Evolutionary conservation across 2,113 vertebrate species (phyloP), one percentile per base, ranked within the genome.

Genomic region (Sus scrofa): DNA sequence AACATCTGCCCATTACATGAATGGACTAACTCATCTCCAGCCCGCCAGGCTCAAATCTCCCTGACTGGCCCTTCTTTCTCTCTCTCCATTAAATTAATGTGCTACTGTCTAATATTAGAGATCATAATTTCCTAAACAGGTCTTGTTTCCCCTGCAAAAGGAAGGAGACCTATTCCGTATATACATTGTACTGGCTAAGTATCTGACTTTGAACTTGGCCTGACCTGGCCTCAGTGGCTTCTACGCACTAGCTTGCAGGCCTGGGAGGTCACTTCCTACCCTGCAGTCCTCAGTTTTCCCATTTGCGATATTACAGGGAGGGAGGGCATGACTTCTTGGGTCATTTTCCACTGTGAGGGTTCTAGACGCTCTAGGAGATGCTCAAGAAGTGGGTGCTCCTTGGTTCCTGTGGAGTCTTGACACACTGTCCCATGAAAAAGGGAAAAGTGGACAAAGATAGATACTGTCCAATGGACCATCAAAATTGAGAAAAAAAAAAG

Each of bases 201-300:
- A 32, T 91, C 54, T 82, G 70, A 78, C 50, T 97, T 95, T 78
- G 58, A 71, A 92, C 50, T 86, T n/a, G 34, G 50, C 7, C 39
- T 85, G 16, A 75, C 12, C 37, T 63, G 24, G 44, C 52, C 52
- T 86, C 56, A 52, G 16, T 50, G 15, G 67, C 68, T 93, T n/a
- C 73, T 79, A 71, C 27, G 86, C 71, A 58, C 12, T 85, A 58
- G 15, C 26, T 95, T 81, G 54, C 27, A 81, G 32, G 11, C 13
- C 87, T 77, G 67, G 20, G 56, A 89, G 8, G 75, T 62, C 39
- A 79, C 50, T 84, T 81, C 39, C 34, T 4, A 54, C 58, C 1
- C 32, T 93, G 24, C 77, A 44, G 27, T 16, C 24, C 26, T 78
- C 56, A 56, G 60, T 65, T 11, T 71, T 52, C 77, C 79, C 63